phyloP scores from a whole-genome alignment of 2,113 vertebrate species.

The Pelecanus crispus region DNA sequence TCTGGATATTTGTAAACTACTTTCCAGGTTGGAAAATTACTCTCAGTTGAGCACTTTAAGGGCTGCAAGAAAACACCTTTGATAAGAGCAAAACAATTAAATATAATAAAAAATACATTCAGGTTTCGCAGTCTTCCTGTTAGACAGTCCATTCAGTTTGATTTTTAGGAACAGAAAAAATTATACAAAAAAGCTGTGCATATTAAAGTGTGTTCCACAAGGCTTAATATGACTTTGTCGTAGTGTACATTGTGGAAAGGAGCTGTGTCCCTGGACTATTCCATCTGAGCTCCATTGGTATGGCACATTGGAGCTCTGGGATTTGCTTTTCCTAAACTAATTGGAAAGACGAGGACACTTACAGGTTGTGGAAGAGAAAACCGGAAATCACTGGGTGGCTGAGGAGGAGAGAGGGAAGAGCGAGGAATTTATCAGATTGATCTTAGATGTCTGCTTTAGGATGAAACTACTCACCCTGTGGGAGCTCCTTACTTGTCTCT shows the following conservation, averaged over 20 bases:
- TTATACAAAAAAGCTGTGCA: background rate
- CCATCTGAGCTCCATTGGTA: background rate
- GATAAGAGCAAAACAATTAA: background rate
- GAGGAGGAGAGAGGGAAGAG: background rate
- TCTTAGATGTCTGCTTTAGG: background rate
- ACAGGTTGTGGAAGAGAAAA: background rate
- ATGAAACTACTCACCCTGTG: background rate
- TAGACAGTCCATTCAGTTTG: background rate
- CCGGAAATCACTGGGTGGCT: background rate
- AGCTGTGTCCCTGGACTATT: background rate
- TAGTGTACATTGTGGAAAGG: background rate
- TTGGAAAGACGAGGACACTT: background rate
- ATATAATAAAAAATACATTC: background rate
- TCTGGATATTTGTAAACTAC: background rate
- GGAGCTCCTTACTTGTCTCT: background rate
- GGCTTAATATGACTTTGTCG: background rate
- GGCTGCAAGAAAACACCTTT: background rate
- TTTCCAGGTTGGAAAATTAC: background rate
- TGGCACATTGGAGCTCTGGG: background rate
- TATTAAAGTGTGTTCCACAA: background rate
- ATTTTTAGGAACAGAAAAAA: background rate
- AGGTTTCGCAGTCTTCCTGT: background rate
- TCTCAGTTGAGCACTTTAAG: background rate
- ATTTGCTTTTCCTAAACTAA: background rate
- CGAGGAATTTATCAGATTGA: background rate